Base-by-base conservation (phyloP, 2,888 invertebrate genomes). In the Notocelia uddmanniana region DNA sequence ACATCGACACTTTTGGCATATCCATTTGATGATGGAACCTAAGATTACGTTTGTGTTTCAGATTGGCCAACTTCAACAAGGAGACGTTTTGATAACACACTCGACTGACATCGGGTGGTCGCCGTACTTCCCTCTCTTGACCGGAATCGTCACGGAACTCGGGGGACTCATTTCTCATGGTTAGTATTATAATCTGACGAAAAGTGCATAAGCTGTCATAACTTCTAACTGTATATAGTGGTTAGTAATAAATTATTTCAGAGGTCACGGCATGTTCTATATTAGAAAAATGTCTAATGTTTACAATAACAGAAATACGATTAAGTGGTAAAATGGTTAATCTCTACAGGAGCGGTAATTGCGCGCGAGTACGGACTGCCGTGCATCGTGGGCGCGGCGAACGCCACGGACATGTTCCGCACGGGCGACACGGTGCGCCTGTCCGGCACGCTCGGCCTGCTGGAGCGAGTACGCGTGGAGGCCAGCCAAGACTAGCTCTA, bases 21-120 rank as follows among this genome's bases (percentile, higher is more conserved):
- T n/a, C n/a, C n/a, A n/a, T n/a, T n/a, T n/a, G n/a, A n/a, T n/a
- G n/a, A n/a, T n/a, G n/a, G n/a, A n/a, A 5, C 5, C 31, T 31
- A 8, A 31, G 31, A 31, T 6, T 6, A 31, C 31, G 5, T 31
- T 31, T 31, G 31, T 6, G 60, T 79, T 78, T n/a, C 80, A 94
- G 94, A 90, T 94, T 50, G 84, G 87, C 11, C 82, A 91, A 71
- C 85, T 95, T 59, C 88, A 94, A 80, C 85, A 89, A 76, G 97
- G 97, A 0, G 97, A 98, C 81, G 94, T 98, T 74, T 89, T 98
- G 76, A 95, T 98, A 76, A 97, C 97, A 0, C 94, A 94, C 77
- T 95, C 95, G 54, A 97, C 97, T 0, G 97, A 98, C 83, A 96
- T 97, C 76, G 97, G 97, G 1, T 98, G 97, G 97, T 96, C 96